Percentiles rank a stretch among this genome's conserved stretches.
These are phyloP conservation scores for Eupithecia exiguata DNA, from an alignment of 2,888 invertebrate species.

Conservation along the genomic window DNA sequence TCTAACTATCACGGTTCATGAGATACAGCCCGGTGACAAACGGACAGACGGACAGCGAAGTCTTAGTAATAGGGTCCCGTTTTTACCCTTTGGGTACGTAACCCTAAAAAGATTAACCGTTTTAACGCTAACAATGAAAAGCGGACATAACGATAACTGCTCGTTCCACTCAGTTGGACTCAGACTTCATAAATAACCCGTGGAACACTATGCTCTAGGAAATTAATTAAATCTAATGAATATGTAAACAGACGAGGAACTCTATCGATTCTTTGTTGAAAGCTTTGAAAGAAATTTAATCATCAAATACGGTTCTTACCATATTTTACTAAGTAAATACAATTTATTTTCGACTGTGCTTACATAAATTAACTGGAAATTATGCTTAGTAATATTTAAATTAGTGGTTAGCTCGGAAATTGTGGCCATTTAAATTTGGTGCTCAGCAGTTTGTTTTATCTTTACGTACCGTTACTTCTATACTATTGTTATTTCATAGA, in stretches of 20 bases:
- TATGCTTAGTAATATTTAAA: slow-evolving; percentile 6
- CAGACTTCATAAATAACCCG: slow-evolving; percentile 52
- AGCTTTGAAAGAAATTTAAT: slow-evolving; percentile 16
- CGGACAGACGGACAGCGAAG: no score
- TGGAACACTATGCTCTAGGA: slow-evolving; percentile 49
- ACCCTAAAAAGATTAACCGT: neutral
- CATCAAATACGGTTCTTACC: neutral
- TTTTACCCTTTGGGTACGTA: no score
- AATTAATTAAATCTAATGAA: slow-evolving; percentile 67
- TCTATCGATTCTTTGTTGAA: slow-evolving; percentile 14
- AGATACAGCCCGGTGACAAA: no score
- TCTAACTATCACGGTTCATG: no score
- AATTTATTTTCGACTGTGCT: neutral
- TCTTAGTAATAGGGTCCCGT: no score
- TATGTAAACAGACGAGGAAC: slow-evolving; percentile 41
- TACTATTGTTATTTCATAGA: neutral
- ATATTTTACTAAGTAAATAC: neutral
- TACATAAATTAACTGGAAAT: neutral
- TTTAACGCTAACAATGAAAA: neutral
- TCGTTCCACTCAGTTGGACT: slow-evolving; percentile 53
- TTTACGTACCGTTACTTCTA: neutral
- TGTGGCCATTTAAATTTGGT: neutral
- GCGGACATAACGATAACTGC: slow-evolving; percentile 48
- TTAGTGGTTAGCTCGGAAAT: neutral
- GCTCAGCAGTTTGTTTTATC: neutral